Percentiles rank a stretch among this genome's conserved stretches.
Evolutionary conservation across 2,797 vertebrate genomes (phyloP).

Genomic region (Salmo trutta): DNA sequence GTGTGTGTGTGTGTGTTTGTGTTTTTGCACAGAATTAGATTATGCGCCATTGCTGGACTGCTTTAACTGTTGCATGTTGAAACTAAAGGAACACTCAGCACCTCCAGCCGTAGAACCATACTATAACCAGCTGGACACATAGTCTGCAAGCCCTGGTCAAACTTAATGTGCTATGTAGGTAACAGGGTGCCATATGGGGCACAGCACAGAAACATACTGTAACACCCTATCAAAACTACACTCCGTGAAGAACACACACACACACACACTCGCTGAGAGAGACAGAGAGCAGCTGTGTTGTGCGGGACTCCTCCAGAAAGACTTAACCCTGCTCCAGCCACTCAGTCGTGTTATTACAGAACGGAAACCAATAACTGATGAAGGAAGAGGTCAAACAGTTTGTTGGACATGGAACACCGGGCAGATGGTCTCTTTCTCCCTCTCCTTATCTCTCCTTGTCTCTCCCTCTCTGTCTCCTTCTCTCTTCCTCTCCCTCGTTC

Average conservation of each 20-base stretch:
- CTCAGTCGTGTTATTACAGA: conserved; percentile 1
- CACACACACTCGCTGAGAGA: no score
- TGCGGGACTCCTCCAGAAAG: conserved; percentile 35
- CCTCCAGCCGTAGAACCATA: no score
- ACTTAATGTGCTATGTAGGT: no score
- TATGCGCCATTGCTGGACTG: conserved; percentile 26
- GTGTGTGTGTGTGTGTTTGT: no score
- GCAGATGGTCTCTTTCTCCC: background rate
- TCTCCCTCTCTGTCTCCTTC: background rate
- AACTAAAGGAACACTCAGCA: conserved; percentile 49
- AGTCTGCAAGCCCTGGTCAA: no score
- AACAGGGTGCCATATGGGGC: no score
- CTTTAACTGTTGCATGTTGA: background rate
- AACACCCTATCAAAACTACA: no score
- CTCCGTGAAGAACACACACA: no score
- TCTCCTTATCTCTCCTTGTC: no score
- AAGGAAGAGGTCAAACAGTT: conserved; percentile 29
- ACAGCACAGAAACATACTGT: no score
- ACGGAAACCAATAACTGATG: conserved; percentile 22
- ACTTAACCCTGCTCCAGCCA: conserved; percentile 25
- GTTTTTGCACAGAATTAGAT: conserved; percentile 35
- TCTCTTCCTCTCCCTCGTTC: background rate
- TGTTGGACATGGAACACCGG: background rate
- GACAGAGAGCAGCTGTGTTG: conserved; percentile 66
- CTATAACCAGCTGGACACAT: no score